phyloP scores from a whole-genome alignment of 2,797 vertebrate genomes.

The Argentina silus region DNA sequence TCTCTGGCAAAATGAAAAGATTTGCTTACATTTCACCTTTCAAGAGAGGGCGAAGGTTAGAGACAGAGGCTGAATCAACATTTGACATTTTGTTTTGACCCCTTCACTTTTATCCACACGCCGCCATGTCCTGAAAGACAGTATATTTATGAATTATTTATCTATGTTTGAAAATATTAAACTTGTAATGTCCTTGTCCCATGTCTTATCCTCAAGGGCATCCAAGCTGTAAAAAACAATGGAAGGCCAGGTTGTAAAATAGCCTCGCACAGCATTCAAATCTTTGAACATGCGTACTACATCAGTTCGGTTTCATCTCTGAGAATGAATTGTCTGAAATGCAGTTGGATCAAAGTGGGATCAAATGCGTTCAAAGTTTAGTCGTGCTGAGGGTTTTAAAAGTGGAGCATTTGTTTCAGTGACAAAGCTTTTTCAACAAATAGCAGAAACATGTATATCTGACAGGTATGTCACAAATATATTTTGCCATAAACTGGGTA shows the following conservation, averaged over 20 bases:
- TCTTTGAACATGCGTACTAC: constrained; percentile 42
- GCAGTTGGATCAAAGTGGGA: not conserved
- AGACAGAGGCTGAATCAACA: constrained; percentile 71
- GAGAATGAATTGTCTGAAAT: constrained; percentile 23
- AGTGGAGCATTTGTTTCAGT: not conserved
- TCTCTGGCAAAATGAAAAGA: constrained; percentile 53
- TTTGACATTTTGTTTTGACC: constrained; percentile 68
- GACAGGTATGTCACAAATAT: not conserved
- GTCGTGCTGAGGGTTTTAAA: not conserved
- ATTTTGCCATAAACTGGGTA: not conserved
- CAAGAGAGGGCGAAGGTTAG: constrained; percentile 61
- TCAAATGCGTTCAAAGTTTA: constrained; percentile 3
- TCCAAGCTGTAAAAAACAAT: constrained; percentile 52
- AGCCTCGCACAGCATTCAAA: constrained; percentile 60
- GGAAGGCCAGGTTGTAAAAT: constrained; percentile 45
- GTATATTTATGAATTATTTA: constrained; percentile 78
- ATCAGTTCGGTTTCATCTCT: constrained; percentile 42
- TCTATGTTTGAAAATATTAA: constrained; percentile 76
- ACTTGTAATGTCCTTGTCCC: constrained; percentile 75
- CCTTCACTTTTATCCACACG: constrained; percentile 58
- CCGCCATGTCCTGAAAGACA: constrained; percentile 66
- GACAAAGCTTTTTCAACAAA: not conserved
- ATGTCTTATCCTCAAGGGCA: constrained; percentile 74
- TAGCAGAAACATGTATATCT: not conserved
- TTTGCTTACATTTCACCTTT: constrained; percentile 68